Percentiles rank a stretch among this genome's conserved stretches.
These are phyloP conservation scores for Sphaerodactylus townsendi DNA, from an alignment of 2,113 vertebrate species.

Conservation along the genomic window DNA sequence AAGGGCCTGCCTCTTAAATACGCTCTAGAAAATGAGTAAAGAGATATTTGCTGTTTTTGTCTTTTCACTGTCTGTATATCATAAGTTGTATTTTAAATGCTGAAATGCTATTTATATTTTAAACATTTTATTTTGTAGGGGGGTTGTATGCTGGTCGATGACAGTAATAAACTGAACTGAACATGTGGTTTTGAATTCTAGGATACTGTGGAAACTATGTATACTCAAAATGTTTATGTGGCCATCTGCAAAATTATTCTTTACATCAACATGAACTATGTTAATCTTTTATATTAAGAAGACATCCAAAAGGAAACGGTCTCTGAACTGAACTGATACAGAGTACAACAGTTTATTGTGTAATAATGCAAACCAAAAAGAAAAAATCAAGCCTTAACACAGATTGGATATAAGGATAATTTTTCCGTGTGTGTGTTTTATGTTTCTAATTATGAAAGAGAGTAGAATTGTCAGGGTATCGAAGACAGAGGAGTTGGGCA, in stretches of 20 bases:
- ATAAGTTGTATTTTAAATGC: no score
- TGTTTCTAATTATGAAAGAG: constrained; percentile 31
- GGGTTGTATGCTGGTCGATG: no score
- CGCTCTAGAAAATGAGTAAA: no score
- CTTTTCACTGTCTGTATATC: no score
- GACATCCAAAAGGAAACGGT: constrained; percentile 2
- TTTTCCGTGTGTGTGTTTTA: constrained; percentile 38
- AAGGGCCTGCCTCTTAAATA: no score
- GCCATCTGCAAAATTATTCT: background rate
- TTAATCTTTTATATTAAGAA: background rate
- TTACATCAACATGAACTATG: background rate
- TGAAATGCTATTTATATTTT: no score
- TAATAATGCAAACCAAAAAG: constrained; percentile 4
- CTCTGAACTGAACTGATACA: background rate
- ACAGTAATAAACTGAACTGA: no score
- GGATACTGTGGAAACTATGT: background rate
- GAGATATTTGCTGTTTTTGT: no score
- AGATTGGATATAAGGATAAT: constrained; percentile 8
- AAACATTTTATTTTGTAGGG: no score
- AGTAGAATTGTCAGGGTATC: background rate
- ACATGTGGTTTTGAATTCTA: background rate
- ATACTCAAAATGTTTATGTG: background rate
- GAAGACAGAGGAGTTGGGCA: constrained; percentile 19
- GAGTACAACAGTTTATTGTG: background rate
- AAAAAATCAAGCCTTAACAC: constrained; percentile 15